Evolutionary conservation across 2,888 invertebrate genomes (phyloP).

Genomic region (Strigamia transsilvanica): DNA sequence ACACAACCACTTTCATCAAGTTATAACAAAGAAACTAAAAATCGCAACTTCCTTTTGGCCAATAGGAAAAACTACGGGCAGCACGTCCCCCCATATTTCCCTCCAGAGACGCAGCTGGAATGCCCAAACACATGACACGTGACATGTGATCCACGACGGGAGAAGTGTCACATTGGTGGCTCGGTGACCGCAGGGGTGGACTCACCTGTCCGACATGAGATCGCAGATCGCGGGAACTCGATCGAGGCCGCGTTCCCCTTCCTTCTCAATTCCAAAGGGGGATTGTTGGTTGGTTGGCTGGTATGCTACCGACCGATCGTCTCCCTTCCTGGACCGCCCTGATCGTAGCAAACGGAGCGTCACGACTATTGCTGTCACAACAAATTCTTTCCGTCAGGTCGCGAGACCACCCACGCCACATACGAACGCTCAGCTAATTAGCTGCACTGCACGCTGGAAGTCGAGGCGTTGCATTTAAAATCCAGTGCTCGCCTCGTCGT

Average conservation of each 20-base stretch:
- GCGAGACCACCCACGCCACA: slow-evolving; percentile 42
- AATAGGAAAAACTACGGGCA: slow-evolving; percentile 21
- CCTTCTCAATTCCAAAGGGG: slow-evolving; percentile 16
- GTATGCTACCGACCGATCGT: slow-evolving; percentile 18
- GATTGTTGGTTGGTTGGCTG: background rate
- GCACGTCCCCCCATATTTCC: slow-evolving; percentile 14
- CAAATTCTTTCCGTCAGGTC: slow-evolving; percentile 34
- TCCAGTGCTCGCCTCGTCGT: slow-evolving; percentile 4
- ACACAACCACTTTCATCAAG: slow-evolving; percentile 49
- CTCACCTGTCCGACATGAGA: slow-evolving; percentile 41
- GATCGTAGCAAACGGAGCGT: slow-evolving; percentile 24
- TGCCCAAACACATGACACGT: slow-evolving; percentile 47
- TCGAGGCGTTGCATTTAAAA: background rate
- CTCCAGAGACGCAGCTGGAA: slow-evolving; percentile 20
- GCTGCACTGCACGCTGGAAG: slow-evolving; percentile 6
- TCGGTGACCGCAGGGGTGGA: slow-evolving; percentile 41
- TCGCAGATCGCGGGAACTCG: slow-evolving; percentile 43
- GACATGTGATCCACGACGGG: slow-evolving; percentile 43
- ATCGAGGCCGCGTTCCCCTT: slow-evolving; percentile 40
- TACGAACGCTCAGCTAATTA: slow-evolving; percentile 14
- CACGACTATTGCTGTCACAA: slow-evolving; percentile 42
- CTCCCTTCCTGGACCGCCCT: slow-evolving; percentile 48
- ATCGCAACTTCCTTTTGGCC: slow-evolving; percentile 42
- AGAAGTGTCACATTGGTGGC: slow-evolving; percentile 45
- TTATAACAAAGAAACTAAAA: slow-evolving; percentile 46